Percentiles rank a stretch among this genome's conserved stretches.
These are phyloP conservation scores for Acrocephalus scirpaceus DNA, from an alignment of 2,797 vertebrate species.

Conservation along the genomic window DNA sequence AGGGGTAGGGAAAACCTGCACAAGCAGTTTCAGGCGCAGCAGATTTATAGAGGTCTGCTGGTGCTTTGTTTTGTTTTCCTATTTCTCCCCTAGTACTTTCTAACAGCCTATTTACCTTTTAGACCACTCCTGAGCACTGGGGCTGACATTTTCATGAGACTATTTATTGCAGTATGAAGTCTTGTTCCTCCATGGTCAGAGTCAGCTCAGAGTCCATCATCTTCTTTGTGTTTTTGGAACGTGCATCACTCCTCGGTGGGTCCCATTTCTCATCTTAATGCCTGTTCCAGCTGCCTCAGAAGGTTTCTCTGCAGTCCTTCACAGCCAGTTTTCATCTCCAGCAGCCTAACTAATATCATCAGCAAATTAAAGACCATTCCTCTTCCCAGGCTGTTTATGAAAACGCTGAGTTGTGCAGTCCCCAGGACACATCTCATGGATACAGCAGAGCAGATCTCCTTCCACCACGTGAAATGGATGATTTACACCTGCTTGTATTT, in stretches of 20 bases:
- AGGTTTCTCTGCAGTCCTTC: constrained; percentile 18
- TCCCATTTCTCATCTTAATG: constrained; percentile 35
- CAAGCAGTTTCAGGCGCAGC: not conserved
- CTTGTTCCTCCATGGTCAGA: constrained; percentile 34
- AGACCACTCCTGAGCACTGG: constrained; percentile 44
- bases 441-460: not conserved
- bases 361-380: not conserved
- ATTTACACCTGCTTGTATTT: not conserved
- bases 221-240: constrained; percentile 2
- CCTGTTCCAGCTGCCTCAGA: not conserved
- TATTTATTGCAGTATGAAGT: constrained; percentile 48
- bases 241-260: not conserved
- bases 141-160: constrained; percentile 56
- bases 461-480: not conserved
- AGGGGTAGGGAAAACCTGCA: not conserved
- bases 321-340: not conserved
- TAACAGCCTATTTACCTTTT: constrained; percentile 68
- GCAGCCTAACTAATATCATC: not conserved
- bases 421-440: not conserved
- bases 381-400: constrained; percentile 19
- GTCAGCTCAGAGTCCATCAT: constrained; percentile 57
- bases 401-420: not conserved
- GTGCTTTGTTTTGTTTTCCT: constrained; percentile 54
- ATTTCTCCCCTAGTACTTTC: constrained; percentile 44
- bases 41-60: constrained; percentile 30